Conservation (phyloP, 2,113 vertebrate genomes). For the cattle (Bos taurus) region DNA sequence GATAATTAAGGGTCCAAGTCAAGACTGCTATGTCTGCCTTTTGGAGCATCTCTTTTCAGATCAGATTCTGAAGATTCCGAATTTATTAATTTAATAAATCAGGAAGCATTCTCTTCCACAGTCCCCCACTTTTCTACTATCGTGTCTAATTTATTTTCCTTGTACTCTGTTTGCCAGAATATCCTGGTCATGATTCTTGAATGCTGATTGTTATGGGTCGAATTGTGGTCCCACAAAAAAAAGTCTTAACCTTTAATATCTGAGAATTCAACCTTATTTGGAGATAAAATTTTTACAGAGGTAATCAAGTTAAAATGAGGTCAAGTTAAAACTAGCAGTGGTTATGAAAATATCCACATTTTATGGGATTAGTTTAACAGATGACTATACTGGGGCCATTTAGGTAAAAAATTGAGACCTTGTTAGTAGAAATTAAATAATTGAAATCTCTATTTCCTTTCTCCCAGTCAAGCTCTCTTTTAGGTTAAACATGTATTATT, state of each 20-base stretch:
- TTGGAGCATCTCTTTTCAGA: neutral
- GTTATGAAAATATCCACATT: neutral
- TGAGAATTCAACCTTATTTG: neutral
- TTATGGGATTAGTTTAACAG: neutral
- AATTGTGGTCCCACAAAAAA: neutral
- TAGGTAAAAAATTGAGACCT: neutral
- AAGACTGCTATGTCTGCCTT: neutral
- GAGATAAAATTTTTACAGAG: neutral
- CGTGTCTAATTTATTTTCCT: neutral
- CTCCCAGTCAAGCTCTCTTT: neutral
- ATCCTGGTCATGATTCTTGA: neutral
- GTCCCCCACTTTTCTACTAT: neutral
- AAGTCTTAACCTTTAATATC: neutral
- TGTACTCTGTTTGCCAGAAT: neutral
- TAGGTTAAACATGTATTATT: neutral
- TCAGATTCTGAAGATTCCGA: neutral
- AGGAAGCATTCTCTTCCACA: neutral
- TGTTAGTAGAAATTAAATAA: neutral
- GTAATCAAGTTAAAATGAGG: neutral
- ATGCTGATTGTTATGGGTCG: neutral
- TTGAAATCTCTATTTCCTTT: neutral
- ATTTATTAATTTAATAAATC: neutral
- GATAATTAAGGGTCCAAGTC: neutral
- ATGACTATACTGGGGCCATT: neutral
- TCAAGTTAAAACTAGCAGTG: neutral